Evolutionary conservation across 2,797 vertebrate species (phyloP).

Genomic region (Centropyge bicolor): DNA sequence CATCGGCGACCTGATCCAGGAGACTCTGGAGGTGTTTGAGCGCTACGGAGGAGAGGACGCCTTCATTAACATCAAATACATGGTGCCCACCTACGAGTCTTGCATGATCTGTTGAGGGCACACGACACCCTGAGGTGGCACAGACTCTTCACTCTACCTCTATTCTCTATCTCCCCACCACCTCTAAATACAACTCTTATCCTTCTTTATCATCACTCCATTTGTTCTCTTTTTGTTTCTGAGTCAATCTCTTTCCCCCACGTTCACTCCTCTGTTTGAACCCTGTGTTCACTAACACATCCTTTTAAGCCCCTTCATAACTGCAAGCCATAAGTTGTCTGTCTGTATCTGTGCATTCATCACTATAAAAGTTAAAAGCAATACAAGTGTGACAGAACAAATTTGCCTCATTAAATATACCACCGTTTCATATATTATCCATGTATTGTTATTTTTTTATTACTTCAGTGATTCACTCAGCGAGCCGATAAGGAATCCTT

Average conservation of each 20-base stretch:
- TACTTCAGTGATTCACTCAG: constrained; percentile 18
- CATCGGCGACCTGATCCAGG: constrained; percentile 92
- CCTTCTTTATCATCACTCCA: background rate
- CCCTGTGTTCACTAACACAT: background rate
- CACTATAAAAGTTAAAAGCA: background rate
- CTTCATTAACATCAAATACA: constrained; percentile 88
- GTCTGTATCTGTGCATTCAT: constrained; percentile 18
- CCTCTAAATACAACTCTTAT: background rate
- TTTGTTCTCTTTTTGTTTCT: constrained; percentile 15
- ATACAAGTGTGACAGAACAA: constrained; percentile 4
- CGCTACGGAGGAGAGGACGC: constrained; percentile 87
- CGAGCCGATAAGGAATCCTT: background rate
- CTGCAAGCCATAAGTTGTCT: background rate
- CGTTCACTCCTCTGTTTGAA: background rate
- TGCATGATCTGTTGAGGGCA: constrained; percentile 70
- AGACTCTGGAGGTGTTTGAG: constrained; percentile 90
- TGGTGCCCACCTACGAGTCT: constrained; percentile 87
- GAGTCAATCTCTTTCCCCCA: background rate
- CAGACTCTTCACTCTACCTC: constrained; percentile 23
- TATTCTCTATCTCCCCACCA: constrained; percentile 4
- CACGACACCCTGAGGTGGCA: background rate
- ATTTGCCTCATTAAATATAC: constrained; percentile 24
- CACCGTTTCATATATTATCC: constrained; percentile 14
- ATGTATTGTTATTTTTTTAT: constrained; percentile 18
- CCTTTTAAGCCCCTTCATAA: background rate